Conservation (phyloP, 1,140 invertebrate species). For the Catajapyx aquilonaris region DNA sequence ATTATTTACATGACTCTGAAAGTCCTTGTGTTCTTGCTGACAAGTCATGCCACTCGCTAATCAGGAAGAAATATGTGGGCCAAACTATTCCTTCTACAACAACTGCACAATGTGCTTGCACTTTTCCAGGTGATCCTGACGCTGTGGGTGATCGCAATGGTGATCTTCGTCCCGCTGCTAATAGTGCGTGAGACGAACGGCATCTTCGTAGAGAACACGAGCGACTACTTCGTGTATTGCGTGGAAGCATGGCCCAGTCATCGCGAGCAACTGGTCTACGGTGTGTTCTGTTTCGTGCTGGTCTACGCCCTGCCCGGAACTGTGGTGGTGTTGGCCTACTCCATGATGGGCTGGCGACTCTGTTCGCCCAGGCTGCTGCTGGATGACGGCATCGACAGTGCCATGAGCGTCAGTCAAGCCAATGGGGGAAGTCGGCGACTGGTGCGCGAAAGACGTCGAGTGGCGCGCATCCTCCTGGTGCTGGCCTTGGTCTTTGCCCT, state of each 20-base stretch:
- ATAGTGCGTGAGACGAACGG: constrained; percentile 27
- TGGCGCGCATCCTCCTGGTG: constrained; percentile 48
- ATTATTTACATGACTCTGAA: no score
- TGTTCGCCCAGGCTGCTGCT: constrained; percentile 41
- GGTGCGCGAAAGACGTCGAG: constrained; percentile 40
- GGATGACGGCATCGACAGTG: constrained; percentile 29
- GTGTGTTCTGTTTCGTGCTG: constrained; percentile 40
- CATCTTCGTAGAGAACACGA: constrained; percentile 16
- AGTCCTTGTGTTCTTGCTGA: no score
- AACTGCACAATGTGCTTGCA: no score
- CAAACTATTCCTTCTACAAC: no score
- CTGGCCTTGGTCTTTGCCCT: constrained; percentile 49
- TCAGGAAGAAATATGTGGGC: no score
- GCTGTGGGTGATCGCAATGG: constrained; percentile 39
- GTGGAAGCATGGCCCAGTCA: constrained; percentile 29
- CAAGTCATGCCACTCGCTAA: no score
- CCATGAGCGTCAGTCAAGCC: constrained; percentile 32
- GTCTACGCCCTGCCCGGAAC: constrained; percentile 52
- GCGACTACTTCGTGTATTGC: constrained; percentile 28
- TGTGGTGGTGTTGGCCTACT: constrained; percentile 42
- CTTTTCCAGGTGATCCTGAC: constrained; percentile 29
- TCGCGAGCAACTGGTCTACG: constrained; percentile 26
- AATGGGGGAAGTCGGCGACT: constrained; percentile 34
- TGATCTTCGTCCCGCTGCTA: constrained; percentile 41
- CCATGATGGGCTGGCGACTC: constrained; percentile 43